Base-by-base conservation (phyloP, 2,113 vertebrate species). In the Psettodes erumei region DNA sequence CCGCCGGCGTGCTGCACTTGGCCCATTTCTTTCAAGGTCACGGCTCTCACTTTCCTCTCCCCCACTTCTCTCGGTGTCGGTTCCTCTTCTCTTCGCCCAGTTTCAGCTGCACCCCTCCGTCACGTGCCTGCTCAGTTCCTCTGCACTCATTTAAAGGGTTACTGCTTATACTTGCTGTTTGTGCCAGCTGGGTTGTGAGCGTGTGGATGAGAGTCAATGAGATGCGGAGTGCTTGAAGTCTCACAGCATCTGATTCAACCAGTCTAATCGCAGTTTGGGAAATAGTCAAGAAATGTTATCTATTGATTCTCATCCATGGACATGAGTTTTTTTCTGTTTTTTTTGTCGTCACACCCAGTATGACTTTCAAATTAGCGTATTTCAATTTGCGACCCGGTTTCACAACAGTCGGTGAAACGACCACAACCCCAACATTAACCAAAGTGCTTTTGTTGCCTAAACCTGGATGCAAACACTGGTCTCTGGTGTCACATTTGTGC, bases 11-110 rank as follows among this genome's bases (percentile, higher is more conserved):
- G 37, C 62, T 37, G 66, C 16, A 18, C 47, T 16, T 21, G 19
- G 61, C 40, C 56, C 69, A 54, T 66, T 82, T 81, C 33, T 81
- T 67, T 64, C 79, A 86, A 84, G 67, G 79, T 83, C 56, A 65
- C 13, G 2, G 10, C 67, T 71, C 37, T 74, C 21, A 50, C 55
- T 75, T 64, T 30, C 28, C 25, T 56, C 21, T 48, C 30, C 4
- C 28, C 69, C 11, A 6, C 42, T 45, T 30, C 12, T 18, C 8
- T 50, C 12, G 4, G 3, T 77, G 12, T 72, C 30, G 42, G 33
- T 67, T 78, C 21, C 27, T 12, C 32, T 35, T 23, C 25, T 30
- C 7, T 40, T 51, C 60, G 56, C 66, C 38, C 19, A 5, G 12
- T 45, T 71, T 58, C 9, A 3, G 0, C 38, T 56, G 21, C 18